Evolutionary conservation across 2,888 invertebrate species (phyloP), one percentile per base, ranked within the genome.

Genomic region (Molorchus minor): DNA sequence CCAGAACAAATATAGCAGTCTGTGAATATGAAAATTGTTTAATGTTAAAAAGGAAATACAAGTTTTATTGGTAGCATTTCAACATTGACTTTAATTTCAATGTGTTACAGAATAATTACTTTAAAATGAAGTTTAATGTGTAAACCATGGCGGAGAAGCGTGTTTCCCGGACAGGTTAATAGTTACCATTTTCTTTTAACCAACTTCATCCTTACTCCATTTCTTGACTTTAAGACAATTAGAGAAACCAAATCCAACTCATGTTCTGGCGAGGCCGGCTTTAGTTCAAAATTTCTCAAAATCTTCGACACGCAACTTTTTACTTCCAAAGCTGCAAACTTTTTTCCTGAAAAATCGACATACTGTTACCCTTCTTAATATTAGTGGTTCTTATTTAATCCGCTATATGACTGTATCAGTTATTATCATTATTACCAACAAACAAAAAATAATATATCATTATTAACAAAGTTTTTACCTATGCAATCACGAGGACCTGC

Each of bases 261-360:
- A 36, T 68, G 65, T 38, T 64, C 54, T 19, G 69, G 69, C 2
- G 19, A 41, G 1, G 68, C 41, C 12, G 70, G 66, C 7, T 49
- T 16, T 12, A 76, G 25, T 58, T 81, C 75, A 65, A 84, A 86
- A 36, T 80, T 76, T 51, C 84, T 82, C 7, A 86, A 69, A 3
- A 86, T 70, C 68, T 83, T 83, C 0, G 85, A 83, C 1, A 86
- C 57, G 0, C 80, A 76, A 0, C 82, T 79, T 74, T 87, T 86
- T 67, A 87, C 75, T 73, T 86, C 85, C 71, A 85, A 72, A 75
- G 84, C 79, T 38, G 79, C 84, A 74, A 79, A 82, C 71, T 81
- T 83, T 71, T 83, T 83, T 47, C 82, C 82, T 72, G 56, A 53
- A 64, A 61, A 55, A 59, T 13, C 58, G 3, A 41, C 5, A 19